Percentiles rank a stretch among this genome's conserved stretches.
Evolutionary conservation across 1,140 invertebrate genomes (phyloP).

Genomic region (Latrodectus geometricus): DNA sequence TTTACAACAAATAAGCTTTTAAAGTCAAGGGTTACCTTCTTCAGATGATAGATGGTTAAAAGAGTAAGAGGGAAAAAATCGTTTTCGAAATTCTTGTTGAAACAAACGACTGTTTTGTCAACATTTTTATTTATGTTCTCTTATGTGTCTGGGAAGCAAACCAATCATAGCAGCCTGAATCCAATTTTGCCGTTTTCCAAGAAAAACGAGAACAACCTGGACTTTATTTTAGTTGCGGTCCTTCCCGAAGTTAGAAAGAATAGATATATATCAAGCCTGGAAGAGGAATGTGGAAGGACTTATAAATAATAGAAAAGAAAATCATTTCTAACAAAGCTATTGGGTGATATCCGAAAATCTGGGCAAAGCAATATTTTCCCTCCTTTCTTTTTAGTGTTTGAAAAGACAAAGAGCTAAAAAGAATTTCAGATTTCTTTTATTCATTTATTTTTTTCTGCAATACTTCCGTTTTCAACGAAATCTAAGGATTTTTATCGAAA

Average conservation of each 20-base stretch:
- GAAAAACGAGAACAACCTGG: neutral
- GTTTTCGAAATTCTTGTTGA: too few relatives aligned
- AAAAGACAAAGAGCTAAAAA: too few relatives aligned
- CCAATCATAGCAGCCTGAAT: neutral
- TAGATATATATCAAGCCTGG: neutral
- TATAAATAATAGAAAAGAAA: slow-evolving; percentile 1
- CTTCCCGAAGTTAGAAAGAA: neutral
- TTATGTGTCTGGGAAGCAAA: neutral
- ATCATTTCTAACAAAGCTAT: neutral
- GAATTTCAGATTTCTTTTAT: too few relatives aligned
- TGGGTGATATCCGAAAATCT: neutral
- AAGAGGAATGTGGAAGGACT: neutral
- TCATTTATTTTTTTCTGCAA: too few relatives aligned
- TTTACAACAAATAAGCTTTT: too few relatives aligned
- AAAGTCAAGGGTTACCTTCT: too few relatives aligned
- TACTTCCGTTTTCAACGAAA: too few relatives aligned
- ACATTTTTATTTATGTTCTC: slow-evolving; percentile 1
- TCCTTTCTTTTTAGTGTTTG: too few relatives aligned
- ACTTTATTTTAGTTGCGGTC: neutral
- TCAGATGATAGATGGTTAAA: too few relatives aligned
- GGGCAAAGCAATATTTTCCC: too few relatives aligned
- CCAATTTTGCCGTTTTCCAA: neutral
- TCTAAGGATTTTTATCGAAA: too few relatives aligned
- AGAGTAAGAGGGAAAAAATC: too few relatives aligned
- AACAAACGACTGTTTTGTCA: neutral